Evolutionary conservation across 2,888 invertebrate species (phyloP).

Genomic region (Leuctra nigra): DNA sequence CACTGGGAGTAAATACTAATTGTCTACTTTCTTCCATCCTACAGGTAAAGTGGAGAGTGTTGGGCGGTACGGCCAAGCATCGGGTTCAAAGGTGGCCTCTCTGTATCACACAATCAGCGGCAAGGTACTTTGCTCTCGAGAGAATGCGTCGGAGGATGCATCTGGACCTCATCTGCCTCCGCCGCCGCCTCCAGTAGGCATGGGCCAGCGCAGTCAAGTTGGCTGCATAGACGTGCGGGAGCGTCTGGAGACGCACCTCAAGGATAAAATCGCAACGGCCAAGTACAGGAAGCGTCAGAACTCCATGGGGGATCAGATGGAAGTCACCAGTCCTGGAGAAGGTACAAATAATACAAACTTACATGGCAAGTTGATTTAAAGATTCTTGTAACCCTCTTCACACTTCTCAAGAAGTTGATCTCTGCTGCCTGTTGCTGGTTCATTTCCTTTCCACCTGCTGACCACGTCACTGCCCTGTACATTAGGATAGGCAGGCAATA

Average conservation of each 20-base stretch:
- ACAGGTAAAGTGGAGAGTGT: not conserved
- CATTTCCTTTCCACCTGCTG: too few relatives aligned
- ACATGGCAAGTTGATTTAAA: too few relatives aligned
- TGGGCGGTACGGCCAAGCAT: slow-evolving; percentile 14
- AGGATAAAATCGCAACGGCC: slow-evolving; percentile 43
- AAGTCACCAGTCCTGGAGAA: slow-evolving; percentile 40
- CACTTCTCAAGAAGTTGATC: too few relatives aligned
- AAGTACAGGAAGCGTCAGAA: slow-evolving; percentile 38
- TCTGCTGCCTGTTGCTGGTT: too few relatives aligned
- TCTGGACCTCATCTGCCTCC: slow-evolving; percentile 21
- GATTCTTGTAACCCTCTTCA: too few relatives aligned
- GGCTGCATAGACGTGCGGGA: slow-evolving; percentile 26
- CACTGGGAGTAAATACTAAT: too few relatives aligned
- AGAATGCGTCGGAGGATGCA: slow-evolving; percentile 20
- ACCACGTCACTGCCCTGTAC: too few relatives aligned
- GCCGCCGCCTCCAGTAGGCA: slow-evolving; percentile 21
- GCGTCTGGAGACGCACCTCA: slow-evolving; percentile 40
- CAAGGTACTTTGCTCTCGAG: slow-evolving; percentile 30
- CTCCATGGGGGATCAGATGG: slow-evolving; percentile 42
- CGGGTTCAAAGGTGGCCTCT: slow-evolving; percentile 30
- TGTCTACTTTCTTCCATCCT: too few relatives aligned
- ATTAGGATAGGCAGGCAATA: too few relatives aligned
- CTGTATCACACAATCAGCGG: slow-evolving; percentile 33
- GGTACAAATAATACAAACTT: too few relatives aligned
- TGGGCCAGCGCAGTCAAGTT: slow-evolving; percentile 19